Percentiles rank a stretch among this genome's conserved stretches.
phyloP scores from a whole-genome alignment of 2,888 invertebrate species.

The Brachylomia viminalis region DNA sequence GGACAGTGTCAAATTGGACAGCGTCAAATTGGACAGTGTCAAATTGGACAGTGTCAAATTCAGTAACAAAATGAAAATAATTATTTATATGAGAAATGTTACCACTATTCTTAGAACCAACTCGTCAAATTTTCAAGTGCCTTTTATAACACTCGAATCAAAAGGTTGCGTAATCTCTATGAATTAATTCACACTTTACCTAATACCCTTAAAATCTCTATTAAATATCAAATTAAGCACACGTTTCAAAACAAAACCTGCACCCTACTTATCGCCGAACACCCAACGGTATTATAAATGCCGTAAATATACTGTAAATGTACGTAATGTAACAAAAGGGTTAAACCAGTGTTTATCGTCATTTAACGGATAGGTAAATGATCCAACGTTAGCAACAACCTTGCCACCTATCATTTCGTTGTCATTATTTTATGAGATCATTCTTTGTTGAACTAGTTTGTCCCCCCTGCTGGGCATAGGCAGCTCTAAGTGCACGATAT shows the following conservation, averaged over 20 bases:
- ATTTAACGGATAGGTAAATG: constrained; percentile 6
- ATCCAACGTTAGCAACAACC: neutral
- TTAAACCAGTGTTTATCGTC: constrained; percentile 20
- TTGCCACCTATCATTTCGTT: neutral
- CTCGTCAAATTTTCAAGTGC: neutral
- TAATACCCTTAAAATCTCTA: constrained; percentile 24
- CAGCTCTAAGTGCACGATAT: neutral
- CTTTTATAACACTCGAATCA: neutral
- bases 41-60: neutral
- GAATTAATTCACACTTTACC: constrained; percentile 1
- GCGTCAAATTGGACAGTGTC: neutral
- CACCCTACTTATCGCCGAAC: constrained; percentile 38
- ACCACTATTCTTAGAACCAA: neutral
- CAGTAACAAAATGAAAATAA: neutral
- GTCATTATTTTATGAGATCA: no score
- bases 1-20: neutral
- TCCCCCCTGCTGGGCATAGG: no score
- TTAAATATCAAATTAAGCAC: constrained; percentile 48
- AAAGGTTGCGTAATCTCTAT: neutral
- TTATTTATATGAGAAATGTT: constrained; percentile 2
- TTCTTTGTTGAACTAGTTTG: no score
- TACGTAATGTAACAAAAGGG: constrained; percentile 44
- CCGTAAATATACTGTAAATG: constrained; percentile 40
- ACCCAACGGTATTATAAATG: constrained; percentile 24
- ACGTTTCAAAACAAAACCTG: constrained; percentile 32